phyloP scores from a whole-genome alignment of 2,113 vertebrate species.

The Pavo muticus region DNA sequence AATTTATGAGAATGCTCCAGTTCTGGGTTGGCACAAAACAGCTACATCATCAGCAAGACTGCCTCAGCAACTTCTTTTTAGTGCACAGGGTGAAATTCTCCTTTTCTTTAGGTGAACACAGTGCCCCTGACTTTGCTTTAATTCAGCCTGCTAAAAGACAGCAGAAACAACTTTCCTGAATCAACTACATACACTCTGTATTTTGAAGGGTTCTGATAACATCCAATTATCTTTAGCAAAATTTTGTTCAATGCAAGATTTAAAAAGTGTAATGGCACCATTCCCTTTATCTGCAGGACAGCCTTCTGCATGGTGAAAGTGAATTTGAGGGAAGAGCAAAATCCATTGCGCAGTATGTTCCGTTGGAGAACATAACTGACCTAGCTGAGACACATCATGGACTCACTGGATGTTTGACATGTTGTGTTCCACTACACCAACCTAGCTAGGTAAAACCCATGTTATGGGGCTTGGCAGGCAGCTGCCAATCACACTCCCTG shows the following conservation, averaged over 20 bases:
- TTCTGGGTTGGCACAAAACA: constrained; percentile 22
- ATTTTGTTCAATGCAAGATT: neutral
- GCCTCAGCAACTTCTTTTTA: neutral
- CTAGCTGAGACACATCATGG: accelerated
- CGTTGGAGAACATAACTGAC: neutral
- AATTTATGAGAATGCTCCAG: neutral
- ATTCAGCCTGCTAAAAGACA: neutral
- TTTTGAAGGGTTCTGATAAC: neutral
- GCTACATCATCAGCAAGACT: neutral
- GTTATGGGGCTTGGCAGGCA: neutral
- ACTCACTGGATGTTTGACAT: accelerated
- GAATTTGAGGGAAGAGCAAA: neutral
- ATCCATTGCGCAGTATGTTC: neutral
- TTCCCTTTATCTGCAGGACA: neutral
- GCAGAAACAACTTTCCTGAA: neutral
- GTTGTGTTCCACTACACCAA: neutral
- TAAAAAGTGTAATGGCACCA: neutral
- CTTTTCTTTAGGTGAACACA: neutral
- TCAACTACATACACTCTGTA: neutral
- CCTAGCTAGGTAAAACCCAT: neutral
- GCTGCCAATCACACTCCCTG: neutral
- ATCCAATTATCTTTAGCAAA: neutral
- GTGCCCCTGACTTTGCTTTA: neutral
- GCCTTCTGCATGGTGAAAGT: neutral
- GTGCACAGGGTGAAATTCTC: neutral